These are phyloP conservation scores for Ips nitidus DNA, from an alignment of 1,140 invertebrate genomes.

Conservation along the genomic window DNA sequence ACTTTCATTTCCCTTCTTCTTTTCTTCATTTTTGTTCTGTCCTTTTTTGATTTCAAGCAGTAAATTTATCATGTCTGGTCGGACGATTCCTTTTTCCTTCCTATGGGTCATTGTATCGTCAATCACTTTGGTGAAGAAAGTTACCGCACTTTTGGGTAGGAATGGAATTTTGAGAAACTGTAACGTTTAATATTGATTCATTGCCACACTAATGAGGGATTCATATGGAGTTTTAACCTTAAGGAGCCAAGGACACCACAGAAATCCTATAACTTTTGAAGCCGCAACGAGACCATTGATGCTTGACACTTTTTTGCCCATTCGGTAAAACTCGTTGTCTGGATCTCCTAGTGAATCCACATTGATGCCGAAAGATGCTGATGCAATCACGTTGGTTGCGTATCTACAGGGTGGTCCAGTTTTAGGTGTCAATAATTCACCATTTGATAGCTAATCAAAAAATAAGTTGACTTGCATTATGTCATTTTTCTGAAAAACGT, in stretches of 20 bases:
- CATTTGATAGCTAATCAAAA: no score
- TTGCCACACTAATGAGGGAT: no score
- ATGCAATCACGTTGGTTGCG: conserved; percentile 54
- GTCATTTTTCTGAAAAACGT: no score
- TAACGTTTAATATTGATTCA: neutral
- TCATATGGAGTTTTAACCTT: neutral
- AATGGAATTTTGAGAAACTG: conserved; percentile 22
- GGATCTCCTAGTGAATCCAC: conserved; percentile 49
- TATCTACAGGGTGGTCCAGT: conserved; percentile 22
- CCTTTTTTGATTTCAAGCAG: conserved; percentile 53
- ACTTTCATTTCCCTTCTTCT: conserved; percentile 45
- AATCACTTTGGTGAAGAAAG: conserved; percentile 46
- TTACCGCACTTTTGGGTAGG: conserved; percentile 20
- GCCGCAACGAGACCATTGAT: neutral
- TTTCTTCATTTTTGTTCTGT: conserved; percentile 39
- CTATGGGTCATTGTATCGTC: conserved; percentile 47
- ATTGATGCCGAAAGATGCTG: conserved; percentile 50
- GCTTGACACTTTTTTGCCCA: conserved; percentile 44
- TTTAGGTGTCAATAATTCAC: no score
- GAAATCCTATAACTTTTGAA: neutral
- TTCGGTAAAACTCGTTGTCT: conserved; percentile 50
- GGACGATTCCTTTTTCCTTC: conserved; percentile 48
- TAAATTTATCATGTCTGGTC: conserved; percentile 53
- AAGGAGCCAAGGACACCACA: neutral
- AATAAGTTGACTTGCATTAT: no score